A percentile compares a stretch with the other conserved stretches of the same genome.
Conservation (phyloP, 2,888 invertebrate species). For the Ptilodon capucinus region DNA sequence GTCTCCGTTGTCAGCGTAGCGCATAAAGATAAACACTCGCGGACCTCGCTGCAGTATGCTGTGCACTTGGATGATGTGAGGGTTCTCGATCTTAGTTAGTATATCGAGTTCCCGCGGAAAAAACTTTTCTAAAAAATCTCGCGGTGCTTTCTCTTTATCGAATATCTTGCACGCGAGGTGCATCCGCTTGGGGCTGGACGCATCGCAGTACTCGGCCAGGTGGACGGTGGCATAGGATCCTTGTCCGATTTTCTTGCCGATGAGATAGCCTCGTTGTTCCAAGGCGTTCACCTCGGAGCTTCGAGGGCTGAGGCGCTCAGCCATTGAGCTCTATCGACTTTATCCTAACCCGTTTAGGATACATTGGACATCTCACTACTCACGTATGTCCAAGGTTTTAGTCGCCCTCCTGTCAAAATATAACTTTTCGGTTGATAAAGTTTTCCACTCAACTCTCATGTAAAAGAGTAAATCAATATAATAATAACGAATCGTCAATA, state of each 20-base stretch:
- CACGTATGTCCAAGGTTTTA: conserved; percentile 71
- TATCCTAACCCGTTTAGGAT: conserved; percentile 82
- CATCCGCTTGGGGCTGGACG: conserved; percentile 86
- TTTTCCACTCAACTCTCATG: conserved; percentile 71
- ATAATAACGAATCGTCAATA: conserved; percentile 52
- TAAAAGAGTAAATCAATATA: conserved; percentile 64
- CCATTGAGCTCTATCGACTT: conserved; percentile 84
- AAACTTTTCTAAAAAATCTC: conserved; percentile 95
- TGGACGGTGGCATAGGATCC: conserved; percentile 96
- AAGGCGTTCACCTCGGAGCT: conserved; percentile 93
- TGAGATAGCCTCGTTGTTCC: conserved; percentile 91
- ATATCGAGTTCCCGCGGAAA: conserved; percentile 96
- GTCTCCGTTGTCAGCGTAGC: conserved; percentile 95
- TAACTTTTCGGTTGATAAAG: conserved; percentile 54
- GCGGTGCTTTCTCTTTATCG: conserved; percentile 93
- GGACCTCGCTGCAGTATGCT: conserved; percentile 92
- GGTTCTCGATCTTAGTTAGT: conserved; percentile 93
- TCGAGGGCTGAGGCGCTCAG: conserved; percentile 88
- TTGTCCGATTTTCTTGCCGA: conserved; percentile 94
- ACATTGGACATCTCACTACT: conserved; percentile 81
- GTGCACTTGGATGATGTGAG: conserved; percentile 94
- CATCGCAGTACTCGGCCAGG: conserved; percentile 91
- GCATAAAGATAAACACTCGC: conserved; percentile 95
- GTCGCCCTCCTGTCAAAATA: conserved; percentile 69
- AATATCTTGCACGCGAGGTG: conserved; percentile 95